Base-by-base conservation (phyloP, 2,113 vertebrate genomes). In the Caracal caracal region DNA sequence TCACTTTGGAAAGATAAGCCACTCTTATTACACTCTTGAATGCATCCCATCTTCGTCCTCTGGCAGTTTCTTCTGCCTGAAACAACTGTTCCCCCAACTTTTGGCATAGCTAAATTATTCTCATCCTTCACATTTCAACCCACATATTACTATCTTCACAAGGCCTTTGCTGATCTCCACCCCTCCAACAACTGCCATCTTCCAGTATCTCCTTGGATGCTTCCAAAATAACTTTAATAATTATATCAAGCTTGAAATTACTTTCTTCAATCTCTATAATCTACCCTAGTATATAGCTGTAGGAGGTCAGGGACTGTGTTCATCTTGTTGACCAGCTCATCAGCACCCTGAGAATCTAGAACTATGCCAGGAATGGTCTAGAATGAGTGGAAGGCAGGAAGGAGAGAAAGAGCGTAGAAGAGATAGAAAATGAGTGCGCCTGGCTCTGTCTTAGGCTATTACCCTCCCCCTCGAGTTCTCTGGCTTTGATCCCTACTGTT, bases 111-210 rank as follows among this genome's bases (percentile, higher is more conserved):
- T 78, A 53, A 89, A 88, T 83, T 89, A 47, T 94, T 84, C 65
- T 87, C 90, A 82, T 61, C 92, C 20, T 70, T 96, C 79, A 92
- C 83, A 78, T 95, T 80, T 76, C 92, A 97, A 47, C 85, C 94
- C 93, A 93, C 92, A 33, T 65, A 59, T n/a, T 88, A 28, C 85
- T 73, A 59, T 93, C 81, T 95, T 93, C 92, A 61, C 0, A 11
- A 84, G 59, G 73, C 73, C 95, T 93, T 65, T 84, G 51, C 81
- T 97, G 93, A 87, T 82, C 80, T 40, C 92, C 88, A 94, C 87
- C 83, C 59, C 87, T 79, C 90, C 86, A 95, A 93, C 94, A 93
- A 92, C 88, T 97, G 83, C 37, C 75, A 61, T 49, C 63, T 89
- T 83, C 40, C n/a, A 10, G 40, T 51, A 82, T 75, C 82, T 93